These are phyloP conservation scores for Hexactinellida sp. DNA, from an alignment of 37 sponge, comb jelly and placozoan genomes.

Conservation along the genomic window DNA sequence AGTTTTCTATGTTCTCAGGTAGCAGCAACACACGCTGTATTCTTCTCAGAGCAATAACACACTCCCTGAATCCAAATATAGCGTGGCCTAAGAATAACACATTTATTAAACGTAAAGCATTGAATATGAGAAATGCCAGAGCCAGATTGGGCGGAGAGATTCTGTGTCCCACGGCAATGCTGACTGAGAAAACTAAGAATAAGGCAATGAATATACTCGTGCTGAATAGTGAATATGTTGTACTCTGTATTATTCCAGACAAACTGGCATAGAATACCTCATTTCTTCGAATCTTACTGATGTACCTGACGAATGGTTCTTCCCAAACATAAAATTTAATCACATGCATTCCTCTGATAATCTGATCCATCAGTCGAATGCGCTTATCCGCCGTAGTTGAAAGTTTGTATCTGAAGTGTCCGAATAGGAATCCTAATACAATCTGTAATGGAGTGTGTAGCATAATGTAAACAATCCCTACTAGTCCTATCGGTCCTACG, in stretches of 20 bases:
- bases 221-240: not conserved
- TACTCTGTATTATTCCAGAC: not conserved
- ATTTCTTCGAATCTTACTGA: not conserved
- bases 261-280: not conserved
- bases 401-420: not conserved
- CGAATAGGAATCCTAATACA: not conserved
- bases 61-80: not conserved
- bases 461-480: not conserved
- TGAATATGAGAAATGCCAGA: not conserved
- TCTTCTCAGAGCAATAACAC: not conserved
- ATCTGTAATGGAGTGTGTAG: not conserved
- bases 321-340: slow-evolving; percentile 6
- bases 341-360: not conserved
- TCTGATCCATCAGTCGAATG: not conserved
- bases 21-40: not conserved
- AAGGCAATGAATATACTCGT: not conserved
- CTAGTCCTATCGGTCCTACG: not conserved
- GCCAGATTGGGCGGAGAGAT: not conserved
- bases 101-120: not conserved
- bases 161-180: not conserved
- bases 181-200: not conserved
- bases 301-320: not conserved
- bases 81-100: not conserved
- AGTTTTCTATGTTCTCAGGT: not conserved
- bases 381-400: not conserved